Percentiles rank a stretch among this genome's conserved stretches.
These are phyloP conservation scores for Apamea anceps DNA, from an alignment of 2,888 invertebrate species.

Conservation along the genomic window DNA sequence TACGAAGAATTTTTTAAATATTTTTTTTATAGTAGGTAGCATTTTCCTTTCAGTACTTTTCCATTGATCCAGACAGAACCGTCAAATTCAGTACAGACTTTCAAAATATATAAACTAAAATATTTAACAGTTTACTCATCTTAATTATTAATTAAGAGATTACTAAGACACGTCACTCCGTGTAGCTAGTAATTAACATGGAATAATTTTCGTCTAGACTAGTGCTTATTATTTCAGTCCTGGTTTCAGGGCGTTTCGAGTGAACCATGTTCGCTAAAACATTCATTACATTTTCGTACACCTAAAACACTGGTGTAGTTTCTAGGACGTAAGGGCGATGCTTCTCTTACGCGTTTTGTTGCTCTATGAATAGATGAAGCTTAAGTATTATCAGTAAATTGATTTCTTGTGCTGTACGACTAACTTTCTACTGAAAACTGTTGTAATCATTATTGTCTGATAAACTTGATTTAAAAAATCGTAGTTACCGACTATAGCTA, in stretches of 20 bases:
- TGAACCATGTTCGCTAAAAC: conserved; percentile 50
- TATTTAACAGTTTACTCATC: conserved; percentile 37
- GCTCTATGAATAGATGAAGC: neutral
- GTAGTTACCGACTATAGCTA: no score
- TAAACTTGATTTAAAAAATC: neutral
- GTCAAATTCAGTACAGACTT: neutral
- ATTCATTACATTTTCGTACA: conserved; percentile 59
- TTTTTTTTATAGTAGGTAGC: neutral
- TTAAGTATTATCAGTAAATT: neutral
- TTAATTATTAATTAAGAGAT: conserved; percentile 43
- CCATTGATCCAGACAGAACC: neutral
- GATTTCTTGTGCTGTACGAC: neutral
- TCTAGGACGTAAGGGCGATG: conserved; percentile 31
- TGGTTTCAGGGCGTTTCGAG: conserved; percentile 34
- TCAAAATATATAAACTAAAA: conserved; percentile 40
- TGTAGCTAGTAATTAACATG: conserved; percentile 45
- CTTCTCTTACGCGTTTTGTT: conserved; percentile 17
- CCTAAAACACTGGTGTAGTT: conserved; percentile 43
- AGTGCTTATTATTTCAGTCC: conserved; percentile 56
- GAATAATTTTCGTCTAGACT: conserved; percentile 62
- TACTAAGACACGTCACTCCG: conserved; percentile 29
- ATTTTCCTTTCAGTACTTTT: neutral
- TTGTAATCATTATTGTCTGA: neutral
- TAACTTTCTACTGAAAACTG: neutral
- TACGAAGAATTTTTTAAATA: neutral